Evolutionary conservation across 2,888 invertebrate genomes (phyloP), one percentile per base, ranked within the genome.

Genomic region (Tipula confusa): DNA sequence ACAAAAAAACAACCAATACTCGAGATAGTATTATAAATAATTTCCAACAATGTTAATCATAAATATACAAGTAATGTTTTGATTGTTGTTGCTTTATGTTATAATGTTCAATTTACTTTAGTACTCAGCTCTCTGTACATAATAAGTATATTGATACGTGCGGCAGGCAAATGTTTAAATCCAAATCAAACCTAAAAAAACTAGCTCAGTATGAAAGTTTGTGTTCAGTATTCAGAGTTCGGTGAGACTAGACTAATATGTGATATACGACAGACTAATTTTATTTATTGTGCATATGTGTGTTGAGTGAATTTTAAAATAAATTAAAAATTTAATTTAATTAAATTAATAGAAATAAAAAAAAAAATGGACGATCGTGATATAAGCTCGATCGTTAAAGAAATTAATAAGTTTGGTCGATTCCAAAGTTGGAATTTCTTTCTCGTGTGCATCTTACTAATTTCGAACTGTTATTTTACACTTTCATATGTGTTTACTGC

Each of bases 401-500:
- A 64, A 64, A 7, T 64, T 1, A 64, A 64, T 64, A 64, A 18
- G 24, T 64, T 64, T 24, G 64, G 64, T 2, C 64, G 64, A 64
- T 64, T 64, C 24, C 64, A 64, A 64, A 64, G n/a, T 64, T 18
- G 18, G 18, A 64, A 64, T 64, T 64, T 64, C n/a, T 9, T 24
- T 9, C 24, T 64, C 1, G 24, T 64, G 3, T 64, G 64, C 64
- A 24, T 64, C 24, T n/a, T 64, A 9, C 9, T 64, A 9, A 64
- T 64, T 3, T 64, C 64, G 24, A 64, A 64, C n/a, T 64, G 64
- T 64, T 64, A 64, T 64, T 64, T 64, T 24, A 64, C 64, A 18
- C 64, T 89, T 90, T 80, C 64, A n/a, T 31, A 31, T 79, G 79
- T 18, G 5, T 86, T 91, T 85, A 87, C 80, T 1, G 80, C 80